Conservation (phyloP, 1,140 invertebrate genomes). For the Drosophila varians region DNA sequence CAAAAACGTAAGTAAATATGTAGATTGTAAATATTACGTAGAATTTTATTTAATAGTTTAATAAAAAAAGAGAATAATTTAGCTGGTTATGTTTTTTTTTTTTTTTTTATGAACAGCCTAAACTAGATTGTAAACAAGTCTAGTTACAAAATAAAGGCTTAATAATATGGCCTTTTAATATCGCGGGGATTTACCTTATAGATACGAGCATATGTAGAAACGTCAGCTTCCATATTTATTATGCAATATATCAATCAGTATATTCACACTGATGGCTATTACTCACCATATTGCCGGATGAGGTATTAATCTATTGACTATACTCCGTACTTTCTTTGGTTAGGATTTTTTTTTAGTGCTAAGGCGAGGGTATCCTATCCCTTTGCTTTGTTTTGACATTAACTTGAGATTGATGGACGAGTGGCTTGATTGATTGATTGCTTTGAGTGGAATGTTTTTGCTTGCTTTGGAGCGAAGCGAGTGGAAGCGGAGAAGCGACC, state of each 20-base stretch:
- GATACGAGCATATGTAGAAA: too few species aligned
- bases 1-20: conserved; percentile 52
- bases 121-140: background rate
- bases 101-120: background rate
- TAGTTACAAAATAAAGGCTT: too few species aligned
- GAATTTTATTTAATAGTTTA: too few species aligned
- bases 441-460: conserved; percentile 32
- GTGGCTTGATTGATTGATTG: conserved; percentile 49
- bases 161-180: too few species aligned
- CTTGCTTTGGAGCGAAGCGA: background rate
- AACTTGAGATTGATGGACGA: conserved; percentile 51
- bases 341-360: too few species aligned
- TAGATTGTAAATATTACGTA: background rate
- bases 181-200: background rate
- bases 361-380: conserved; percentile 2
- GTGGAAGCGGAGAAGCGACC: background rate
- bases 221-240: conserved; percentile 11
- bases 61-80: too few species aligned
- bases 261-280: conserved; percentile 25
- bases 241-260: conserved; percentile 37
- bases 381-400: conserved; percentile 50
- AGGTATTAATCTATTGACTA: conserved; percentile 41
- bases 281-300: conserved; percentile 33
- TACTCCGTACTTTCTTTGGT: conserved; percentile 21
- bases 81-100: background rate